These are phyloP conservation scores for Tenthredo scrophulariae DNA, from an alignment of 2,888 invertebrate species.

Conservation along the genomic window DNA sequence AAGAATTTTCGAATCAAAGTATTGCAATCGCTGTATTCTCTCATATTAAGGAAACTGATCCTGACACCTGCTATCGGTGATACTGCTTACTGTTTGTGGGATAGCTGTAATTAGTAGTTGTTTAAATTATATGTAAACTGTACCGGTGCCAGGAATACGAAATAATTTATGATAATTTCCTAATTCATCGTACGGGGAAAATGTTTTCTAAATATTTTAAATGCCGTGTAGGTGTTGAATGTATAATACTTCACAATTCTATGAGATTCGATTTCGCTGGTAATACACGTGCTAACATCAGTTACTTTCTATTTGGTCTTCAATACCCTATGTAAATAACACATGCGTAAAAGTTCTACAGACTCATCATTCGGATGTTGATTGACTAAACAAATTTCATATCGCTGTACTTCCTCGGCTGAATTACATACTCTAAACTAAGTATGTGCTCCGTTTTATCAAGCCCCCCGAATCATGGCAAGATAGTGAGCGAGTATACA, in stretches of 20 bases:
- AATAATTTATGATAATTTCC: background rate
- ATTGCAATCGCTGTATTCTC: background rate
- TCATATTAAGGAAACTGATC: background rate
- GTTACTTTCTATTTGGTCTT: slow-evolving; percentile 23
- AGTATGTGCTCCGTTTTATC: background rate
- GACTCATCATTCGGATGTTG: background rate
- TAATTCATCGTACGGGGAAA: background rate
- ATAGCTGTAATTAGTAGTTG: background rate
- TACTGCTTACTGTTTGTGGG: background rate
- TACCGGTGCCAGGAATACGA: background rate
- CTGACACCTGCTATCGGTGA: background rate
- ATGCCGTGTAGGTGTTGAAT: background rate
- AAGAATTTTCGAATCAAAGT: background rate
- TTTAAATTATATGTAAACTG: background rate
- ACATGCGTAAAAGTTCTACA: background rate
- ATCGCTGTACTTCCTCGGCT: background rate
- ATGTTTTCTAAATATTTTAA: background rate
- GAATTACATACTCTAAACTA: background rate
- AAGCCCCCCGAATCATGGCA: background rate
- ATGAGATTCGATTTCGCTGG: background rate
- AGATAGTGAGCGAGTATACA: background rate
- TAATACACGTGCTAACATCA: background rate
- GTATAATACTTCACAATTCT: background rate
- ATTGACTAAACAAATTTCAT: background rate
- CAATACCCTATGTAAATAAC: background rate